Base-by-base conservation (phyloP, 2,888 invertebrate genomes). In the Glaucopsyche alexis region DNA sequence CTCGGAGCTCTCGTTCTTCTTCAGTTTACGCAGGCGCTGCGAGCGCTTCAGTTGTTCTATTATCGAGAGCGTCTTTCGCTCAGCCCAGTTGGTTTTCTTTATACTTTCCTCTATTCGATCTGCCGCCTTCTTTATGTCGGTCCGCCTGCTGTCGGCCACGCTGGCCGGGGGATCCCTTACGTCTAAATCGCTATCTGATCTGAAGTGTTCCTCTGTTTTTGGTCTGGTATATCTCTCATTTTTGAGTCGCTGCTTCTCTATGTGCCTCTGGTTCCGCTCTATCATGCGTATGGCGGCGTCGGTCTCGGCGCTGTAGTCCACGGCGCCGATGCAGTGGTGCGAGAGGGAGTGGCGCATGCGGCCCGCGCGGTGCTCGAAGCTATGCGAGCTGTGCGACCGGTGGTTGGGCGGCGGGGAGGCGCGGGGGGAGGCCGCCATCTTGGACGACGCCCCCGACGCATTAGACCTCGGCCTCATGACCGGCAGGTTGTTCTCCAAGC, bases 221-320 rank as follows among this genome's bases (percentile, higher is more conserved):
- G 87, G 84, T 70, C 88, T 76, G 86, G 86, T 81, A 81, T 92
- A 78, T 77, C 88, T 82, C 74, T 93, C 94, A 40, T 85, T 85
- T 74, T 87, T 87, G 71, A 94, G 85, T 60, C 94, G 92, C 79
- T 94, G 93, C 79, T 94, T 94, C 81, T 95, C 94, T 77, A 94
- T 89, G 81, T 85, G 94, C 86, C 85, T 92, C 88, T 85, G 94
- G 93, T 93, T 95, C 86, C 89, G 93, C 80, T 94, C 94, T 80
- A 94, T 93, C 89, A 90, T 94, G 83, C 90, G 93, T 76, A 90
- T 92, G 76, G 85, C 93, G 73, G 94, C 94, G 79, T 94, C 94
- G 19, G 94, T 94, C 82, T 95, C 94, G 3, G 94, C 94, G 82
- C 86, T 91, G 84, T 95, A 95, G 84, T 94, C 94, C 75, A 87